Conservation (phyloP, 2,797 vertebrate genomes). For the Myotis planiceps region DNA sequence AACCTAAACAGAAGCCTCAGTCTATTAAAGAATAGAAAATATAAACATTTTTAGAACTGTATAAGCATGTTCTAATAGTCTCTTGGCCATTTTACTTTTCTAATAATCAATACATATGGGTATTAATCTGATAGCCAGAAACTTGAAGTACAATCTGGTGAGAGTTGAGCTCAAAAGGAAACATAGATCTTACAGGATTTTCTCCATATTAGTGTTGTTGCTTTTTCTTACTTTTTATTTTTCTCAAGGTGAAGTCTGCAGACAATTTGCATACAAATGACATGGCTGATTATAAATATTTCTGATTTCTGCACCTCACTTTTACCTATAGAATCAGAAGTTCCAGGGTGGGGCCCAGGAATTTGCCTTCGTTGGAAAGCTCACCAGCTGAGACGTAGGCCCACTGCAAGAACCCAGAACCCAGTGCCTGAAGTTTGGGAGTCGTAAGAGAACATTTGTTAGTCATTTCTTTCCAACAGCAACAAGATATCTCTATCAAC, state of each 20-base stretch:
- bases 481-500: slow-evolving; percentile 20
- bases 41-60: background rate
- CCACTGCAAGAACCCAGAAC: background rate
- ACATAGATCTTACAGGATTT: background rate
- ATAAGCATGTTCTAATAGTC: background rate
- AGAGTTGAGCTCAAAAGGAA: background rate
- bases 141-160: background rate
- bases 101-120: background rate
- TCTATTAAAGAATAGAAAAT: slow-evolving; percentile 4
- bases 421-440: background rate
- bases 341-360: background rate
- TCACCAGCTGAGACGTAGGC: background rate
- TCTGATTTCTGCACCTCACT: background rate
- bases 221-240: background rate
- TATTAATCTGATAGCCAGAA: background rate
- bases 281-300: background rate
- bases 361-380: background rate
- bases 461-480: background rate
- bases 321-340: background rate
- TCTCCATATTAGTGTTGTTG: background rate
- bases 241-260: background rate
- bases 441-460: background rate
- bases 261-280: background rate
- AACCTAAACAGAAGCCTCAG: background rate
- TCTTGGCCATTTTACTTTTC: background rate